phyloP scores from a whole-genome alignment of 2,113 vertebrate species.

The Dromiciops gliroides region DNA sequence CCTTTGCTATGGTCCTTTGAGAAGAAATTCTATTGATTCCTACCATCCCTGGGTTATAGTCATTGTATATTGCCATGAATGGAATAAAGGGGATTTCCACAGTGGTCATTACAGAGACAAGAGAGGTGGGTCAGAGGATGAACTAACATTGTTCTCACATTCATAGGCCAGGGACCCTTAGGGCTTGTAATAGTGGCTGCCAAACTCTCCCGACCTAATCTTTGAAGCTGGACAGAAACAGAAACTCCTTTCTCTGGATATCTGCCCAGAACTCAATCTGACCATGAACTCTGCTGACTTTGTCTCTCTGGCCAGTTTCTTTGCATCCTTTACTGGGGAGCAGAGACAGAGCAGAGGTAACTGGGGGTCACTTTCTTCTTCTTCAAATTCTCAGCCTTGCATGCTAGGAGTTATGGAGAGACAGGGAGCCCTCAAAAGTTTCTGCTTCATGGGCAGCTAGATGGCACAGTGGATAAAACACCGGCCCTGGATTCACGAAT shows the following conservation, averaged over 20 bases:
- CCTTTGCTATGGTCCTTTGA: not conserved
- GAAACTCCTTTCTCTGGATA: constrained; percentile 2
- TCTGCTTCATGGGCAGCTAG: no score
- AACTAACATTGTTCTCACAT: not conserved
- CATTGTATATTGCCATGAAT: fast-evolving
- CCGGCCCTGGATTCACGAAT: no score
- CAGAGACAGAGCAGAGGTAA: not conserved
- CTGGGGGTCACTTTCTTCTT: not conserved
- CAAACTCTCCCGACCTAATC: not conserved
- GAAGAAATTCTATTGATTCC: not conserved
- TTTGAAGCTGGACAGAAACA: not conserved
- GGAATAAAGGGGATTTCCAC: not conserved
- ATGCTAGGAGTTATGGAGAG: not conserved
- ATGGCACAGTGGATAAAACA: no score
- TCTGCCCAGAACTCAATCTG: constrained; percentile 2
- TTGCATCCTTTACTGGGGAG: not conserved
- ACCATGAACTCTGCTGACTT: not conserved
- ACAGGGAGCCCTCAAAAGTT: not conserved
- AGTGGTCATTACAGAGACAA: not conserved
- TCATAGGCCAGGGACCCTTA: not conserved
- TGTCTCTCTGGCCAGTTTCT: not conserved
- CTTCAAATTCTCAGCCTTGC: not conserved
- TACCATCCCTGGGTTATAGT: not conserved
- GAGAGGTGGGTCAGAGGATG: fast-evolving
- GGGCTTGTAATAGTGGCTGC: constrained; percentile 6